Evolutionary conservation across 2,113 vertebrate genomes (phyloP).

Genomic region (Caranx melampygus): DNA sequence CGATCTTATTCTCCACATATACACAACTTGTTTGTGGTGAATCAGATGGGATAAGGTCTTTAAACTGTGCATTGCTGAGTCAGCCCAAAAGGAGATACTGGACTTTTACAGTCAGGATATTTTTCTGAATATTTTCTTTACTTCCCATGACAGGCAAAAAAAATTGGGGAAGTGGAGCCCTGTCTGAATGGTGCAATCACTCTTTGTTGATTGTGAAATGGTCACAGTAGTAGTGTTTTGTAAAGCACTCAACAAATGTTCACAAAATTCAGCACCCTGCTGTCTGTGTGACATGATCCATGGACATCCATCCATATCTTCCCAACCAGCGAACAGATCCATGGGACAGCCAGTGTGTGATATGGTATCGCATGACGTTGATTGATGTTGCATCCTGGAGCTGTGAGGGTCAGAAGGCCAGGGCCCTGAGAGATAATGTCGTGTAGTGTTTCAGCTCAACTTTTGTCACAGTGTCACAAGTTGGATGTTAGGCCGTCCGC

Average conservation of each 20-base stretch:
- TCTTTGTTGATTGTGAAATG: slow-evolving; percentile 39
- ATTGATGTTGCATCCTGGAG: slow-evolving; percentile 35
- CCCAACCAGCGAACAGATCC: slow-evolving; percentile 1
- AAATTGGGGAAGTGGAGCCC: neutral
- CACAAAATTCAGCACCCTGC: neutral
- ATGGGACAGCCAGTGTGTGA: slow-evolving; percentile 28
- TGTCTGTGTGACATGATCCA: neutral
- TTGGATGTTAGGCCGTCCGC: neutral
- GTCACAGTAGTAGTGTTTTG: neutral
- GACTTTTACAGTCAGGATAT: neutral
- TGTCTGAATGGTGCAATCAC: slow-evolving; percentile 23
- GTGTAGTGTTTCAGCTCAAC: slow-evolving; percentile 8
- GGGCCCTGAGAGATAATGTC: slow-evolving; percentile 38
- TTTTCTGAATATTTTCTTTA: slow-evolving; percentile 15
- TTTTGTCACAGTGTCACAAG: neutral
- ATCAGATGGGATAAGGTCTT: slow-evolving; percentile 1
- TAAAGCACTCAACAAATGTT: slow-evolving; percentile 3
- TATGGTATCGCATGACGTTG: slow-evolving; percentile 35
- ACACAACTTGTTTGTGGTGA: slow-evolving; percentile 12
- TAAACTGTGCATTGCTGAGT: neutral
- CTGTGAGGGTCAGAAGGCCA: slow-evolving; percentile 1
- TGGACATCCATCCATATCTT: slow-evolving; percentile 8
- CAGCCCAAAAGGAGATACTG: neutral
- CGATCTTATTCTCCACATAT: slow-evolving; percentile 33
- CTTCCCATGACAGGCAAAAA: slow-evolving; percentile 29